phyloP scores from a whole-genome alignment of 2,113 vertebrate species.

The Actinemys pallida region DNA sequence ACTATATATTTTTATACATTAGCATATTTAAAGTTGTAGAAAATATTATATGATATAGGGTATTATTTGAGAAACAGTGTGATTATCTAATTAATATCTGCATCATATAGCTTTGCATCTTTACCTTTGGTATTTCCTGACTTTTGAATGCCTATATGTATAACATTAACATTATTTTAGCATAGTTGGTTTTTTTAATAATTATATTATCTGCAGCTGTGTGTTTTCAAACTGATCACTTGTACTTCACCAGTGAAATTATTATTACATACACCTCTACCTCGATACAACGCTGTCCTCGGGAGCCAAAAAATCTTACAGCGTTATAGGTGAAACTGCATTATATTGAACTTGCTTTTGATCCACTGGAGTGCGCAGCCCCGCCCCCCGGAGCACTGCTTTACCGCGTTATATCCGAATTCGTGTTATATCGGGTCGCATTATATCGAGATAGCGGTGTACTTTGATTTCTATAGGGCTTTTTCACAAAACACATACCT shows the following conservation, averaged over 20 bases:
- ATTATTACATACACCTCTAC: neutral
- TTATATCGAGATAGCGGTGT: too few relatives aligned
- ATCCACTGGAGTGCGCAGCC: too few relatives aligned
- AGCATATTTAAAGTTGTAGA: neutral
- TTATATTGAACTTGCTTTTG: too few relatives aligned
- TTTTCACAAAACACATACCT: constrained; percentile 79
- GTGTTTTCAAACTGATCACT: neutral
- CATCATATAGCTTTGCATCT: neutral
- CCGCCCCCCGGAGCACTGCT: too few relatives aligned
- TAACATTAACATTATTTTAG: neutral
- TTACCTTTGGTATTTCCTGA: neutral
- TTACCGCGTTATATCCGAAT: too few relatives aligned
- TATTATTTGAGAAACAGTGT: neutral
- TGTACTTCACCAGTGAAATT: neutral
- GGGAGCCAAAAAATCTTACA: too few relatives aligned
- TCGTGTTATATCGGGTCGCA: too few relatives aligned
- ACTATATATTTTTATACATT: neutral
- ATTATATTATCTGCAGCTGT: neutral
- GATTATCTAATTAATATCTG: neutral
- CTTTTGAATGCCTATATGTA: neutral
- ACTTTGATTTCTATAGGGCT: neutral
- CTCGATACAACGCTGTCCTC: too few relatives aligned
- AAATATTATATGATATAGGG: neutral
- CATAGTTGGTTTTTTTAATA: neutral
- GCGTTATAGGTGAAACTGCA: too few relatives aligned